phyloP scores from a whole-genome alignment of 2,113 vertebrate species.

The Forbesichthys agassizii region DNA sequence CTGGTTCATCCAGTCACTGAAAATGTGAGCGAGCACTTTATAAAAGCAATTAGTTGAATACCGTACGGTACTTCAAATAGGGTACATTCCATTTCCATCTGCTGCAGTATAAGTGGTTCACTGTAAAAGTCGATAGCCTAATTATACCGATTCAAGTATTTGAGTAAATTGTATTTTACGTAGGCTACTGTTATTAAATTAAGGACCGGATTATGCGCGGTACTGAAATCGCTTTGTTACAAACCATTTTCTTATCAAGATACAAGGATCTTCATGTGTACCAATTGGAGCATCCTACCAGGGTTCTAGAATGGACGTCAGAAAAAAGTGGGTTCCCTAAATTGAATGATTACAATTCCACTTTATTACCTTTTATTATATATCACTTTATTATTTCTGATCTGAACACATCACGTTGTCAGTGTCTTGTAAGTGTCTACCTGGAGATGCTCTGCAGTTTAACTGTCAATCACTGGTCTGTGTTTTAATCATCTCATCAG shows the following conservation, averaged over 20 bases:
- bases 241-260: conserved; percentile 32
- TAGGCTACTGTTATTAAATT: background rate
- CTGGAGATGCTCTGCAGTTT: background rate
- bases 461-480: background rate
- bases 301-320: conserved; percentile 75
- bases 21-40: conserved; percentile 55
- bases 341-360: background rate
- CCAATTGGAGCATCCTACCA: conserved; percentile 74
- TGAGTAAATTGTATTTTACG: background rate
- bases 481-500: background rate
- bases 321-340: conserved; percentile 60
- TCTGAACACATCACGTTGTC: too few species aligned
- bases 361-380: background rate
- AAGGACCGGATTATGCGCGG: background rate
- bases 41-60: background rate
- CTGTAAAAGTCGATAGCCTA: too few species aligned
- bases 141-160: background rate
- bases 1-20: conserved; percentile 74
- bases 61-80: background rate
- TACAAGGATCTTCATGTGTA: conserved; percentile 77
- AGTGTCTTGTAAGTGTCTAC: background rate
- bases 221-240: background rate
- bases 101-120: background rate
- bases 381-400: background rate
- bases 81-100: background rate